Base-by-base conservation (phyloP, 2,113 vertebrate species). In the Raphicerus campestris region DNA sequence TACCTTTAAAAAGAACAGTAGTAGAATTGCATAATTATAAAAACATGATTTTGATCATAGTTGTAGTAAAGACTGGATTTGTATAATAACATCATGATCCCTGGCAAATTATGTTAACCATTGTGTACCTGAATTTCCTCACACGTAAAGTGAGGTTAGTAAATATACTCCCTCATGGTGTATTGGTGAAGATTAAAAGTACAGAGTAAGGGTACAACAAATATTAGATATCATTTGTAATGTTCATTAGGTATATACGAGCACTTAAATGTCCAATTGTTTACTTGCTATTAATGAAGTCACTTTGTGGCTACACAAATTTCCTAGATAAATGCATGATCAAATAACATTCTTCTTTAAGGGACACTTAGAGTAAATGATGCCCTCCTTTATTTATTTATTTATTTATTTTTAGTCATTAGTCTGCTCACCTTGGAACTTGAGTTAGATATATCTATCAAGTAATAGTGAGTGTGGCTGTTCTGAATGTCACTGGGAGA, bases 1-100 rank as follows among this genome's bases (percentile, higher is more conserved):
- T 85, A 47, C 66, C 42, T 91, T 97, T 97, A 66, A 35, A 90
- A 96, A 97, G 75, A 92, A 42, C 39, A 93, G 45, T 89, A 66
- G 47, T 96, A 93, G 49, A 89, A 56, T 93, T 87, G 83, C 45
- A 81, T 95, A 91, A 91, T 90, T 93, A 85, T 83, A 75, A 95
- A 91, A 95, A 49, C 61, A 63, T 55, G 83, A 81, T 92, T 96
- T 55, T 35, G 94, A 22, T 89, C 11, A 51, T 63, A 93, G 63
- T 90, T 97, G 35, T 92, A 61, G 81, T 60, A 93, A 86, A 83
- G 47, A 93, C 51, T 94, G 26, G 32, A 77, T 97, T 96, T 95
- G 42, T 85, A 22, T 90, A 87, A 63, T 10, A 89, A 70, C 16
- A 47, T 85, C 49, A 32, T 60, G 75, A 87, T 95, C 47, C 90